phyloP scores from a whole-genome alignment of 2,888 invertebrate genomes.

The Geotrupes spiniger region DNA sequence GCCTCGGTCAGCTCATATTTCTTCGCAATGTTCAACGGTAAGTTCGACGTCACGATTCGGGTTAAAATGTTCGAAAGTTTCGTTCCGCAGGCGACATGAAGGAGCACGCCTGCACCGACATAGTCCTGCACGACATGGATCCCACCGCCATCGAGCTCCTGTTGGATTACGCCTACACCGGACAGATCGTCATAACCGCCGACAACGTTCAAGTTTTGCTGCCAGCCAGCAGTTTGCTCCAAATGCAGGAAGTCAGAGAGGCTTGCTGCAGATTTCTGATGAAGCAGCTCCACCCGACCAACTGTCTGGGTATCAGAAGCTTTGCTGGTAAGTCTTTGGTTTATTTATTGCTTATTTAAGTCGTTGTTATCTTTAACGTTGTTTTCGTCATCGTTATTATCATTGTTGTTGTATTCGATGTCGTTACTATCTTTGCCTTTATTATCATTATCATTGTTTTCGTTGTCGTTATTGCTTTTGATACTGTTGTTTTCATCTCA shows the following conservation, averaged over 20 bases:
- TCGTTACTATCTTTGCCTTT: no score
- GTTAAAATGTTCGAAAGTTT: background rate
- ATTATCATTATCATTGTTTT: no score
- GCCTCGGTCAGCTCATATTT: constrained; percentile 76
- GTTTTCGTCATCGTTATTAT: no score
- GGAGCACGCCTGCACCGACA: constrained; percentile 57
- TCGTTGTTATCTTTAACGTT: constrained; percentile 6
- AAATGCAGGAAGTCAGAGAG: constrained; percentile 66
- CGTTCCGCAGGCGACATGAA: constrained; percentile 55
- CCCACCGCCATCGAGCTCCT: constrained; percentile 64
- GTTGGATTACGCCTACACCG: constrained; percentile 74
- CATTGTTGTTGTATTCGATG: no score
- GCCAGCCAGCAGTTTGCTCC: constrained; percentile 71
- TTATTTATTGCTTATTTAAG: background rate
- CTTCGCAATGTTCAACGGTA: constrained; percentile 71
- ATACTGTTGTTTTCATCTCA: no score
- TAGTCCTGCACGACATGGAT: constrained; percentile 58
- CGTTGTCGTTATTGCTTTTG: no score
- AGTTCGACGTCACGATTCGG: constrained; percentile 34
- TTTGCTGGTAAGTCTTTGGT: constrained; percentile 56
- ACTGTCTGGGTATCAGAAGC: constrained; percentile 73
- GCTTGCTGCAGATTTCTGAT: constrained; percentile 75
- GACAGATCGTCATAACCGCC: constrained; percentile 60
- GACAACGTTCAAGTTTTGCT: constrained; percentile 54
- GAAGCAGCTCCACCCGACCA: constrained; percentile 71